Conservation (phyloP, 2,888 invertebrate species). For the Incurvaria masculella region DNA sequence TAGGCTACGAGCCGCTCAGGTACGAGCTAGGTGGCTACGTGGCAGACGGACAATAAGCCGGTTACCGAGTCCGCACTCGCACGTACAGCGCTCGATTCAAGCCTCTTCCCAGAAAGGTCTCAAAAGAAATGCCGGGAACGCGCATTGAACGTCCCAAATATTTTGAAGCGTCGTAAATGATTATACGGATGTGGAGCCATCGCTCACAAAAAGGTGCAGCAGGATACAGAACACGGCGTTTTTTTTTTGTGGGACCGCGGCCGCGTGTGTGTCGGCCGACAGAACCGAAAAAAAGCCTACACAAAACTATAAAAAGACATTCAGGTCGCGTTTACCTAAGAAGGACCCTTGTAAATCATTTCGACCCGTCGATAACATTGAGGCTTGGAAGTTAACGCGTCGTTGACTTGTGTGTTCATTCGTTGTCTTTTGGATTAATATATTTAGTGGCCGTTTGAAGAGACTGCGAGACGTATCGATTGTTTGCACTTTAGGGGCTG, state of each 20-base stretch:
- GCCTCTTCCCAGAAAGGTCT: conserved; percentile 37
- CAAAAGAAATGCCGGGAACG: conserved; percentile 38
- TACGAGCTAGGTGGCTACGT: too few species aligned
- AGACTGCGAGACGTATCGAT: too few species aligned
- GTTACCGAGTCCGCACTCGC: too few species aligned
- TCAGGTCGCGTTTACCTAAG: conserved; percentile 54
- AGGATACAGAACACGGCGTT: conserved; percentile 49
- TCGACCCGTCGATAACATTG: conserved; percentile 41
- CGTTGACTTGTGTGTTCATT: conserved; percentile 53
- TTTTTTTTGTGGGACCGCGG: conserved; percentile 37
- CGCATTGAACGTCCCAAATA: conserved; percentile 49
- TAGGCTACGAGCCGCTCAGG: too few species aligned
- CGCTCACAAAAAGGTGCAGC: conserved; percentile 46
- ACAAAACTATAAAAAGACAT: conserved; percentile 51
- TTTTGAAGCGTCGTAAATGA: conserved; percentile 53
- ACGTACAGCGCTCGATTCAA: conserved; percentile 17
- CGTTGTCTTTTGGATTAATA: conserved; percentile 27
- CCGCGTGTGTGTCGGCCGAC: conserved; percentile 43
- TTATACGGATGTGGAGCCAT: conserved; percentile 55
- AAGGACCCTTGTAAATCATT: conserved; percentile 56
- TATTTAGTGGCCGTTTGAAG: conserved; percentile 29
- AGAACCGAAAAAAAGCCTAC: conserved; percentile 47
- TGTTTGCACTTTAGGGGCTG: too few species aligned
- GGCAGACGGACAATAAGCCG: too few species aligned
- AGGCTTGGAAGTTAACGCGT: conserved; percentile 36